phyloP scores from a whole-genome alignment of 2,797 vertebrate species.

The Macrochelys suwanniensis region DNA sequence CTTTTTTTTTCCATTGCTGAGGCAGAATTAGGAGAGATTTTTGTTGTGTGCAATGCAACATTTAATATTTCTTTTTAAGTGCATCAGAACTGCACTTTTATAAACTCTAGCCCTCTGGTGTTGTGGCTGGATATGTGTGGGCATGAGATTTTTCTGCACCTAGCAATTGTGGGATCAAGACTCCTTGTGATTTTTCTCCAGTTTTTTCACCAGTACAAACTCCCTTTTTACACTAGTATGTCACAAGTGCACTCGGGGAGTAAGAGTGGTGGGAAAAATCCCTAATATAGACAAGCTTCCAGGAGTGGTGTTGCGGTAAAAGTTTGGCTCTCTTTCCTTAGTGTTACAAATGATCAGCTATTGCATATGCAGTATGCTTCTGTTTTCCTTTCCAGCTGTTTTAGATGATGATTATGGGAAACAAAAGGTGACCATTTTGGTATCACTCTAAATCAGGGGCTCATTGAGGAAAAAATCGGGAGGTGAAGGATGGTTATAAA shows the following conservation, averaged over 20 bases:
- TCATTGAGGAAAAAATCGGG: constrained; percentile 23
- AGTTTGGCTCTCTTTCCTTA: constrained; percentile 15
- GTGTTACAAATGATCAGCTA: constrained; percentile 39
- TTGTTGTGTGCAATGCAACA: background rate
- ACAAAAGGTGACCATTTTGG: constrained; percentile 36
- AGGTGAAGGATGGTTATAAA: fast-evolving
- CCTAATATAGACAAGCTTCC: background rate
- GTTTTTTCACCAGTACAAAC: background rate
- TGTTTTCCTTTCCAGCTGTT: constrained; percentile 56
- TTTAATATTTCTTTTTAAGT: background rate
- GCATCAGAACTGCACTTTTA: background rate
- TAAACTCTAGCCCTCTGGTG: background rate
- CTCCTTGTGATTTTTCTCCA: background rate
- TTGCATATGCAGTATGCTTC: constrained; percentile 33
- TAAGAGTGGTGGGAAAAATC: background rate
- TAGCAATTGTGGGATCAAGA: background rate
- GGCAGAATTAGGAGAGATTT: background rate
- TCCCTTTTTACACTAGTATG: background rate
- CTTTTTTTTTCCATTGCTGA: background rate
- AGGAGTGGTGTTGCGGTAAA: background rate
- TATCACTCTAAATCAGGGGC: constrained; percentile 12
- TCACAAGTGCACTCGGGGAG: background rate
- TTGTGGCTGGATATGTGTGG: background rate
- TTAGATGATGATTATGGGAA: constrained; percentile 35
- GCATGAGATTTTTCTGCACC: background rate